Conservation (phyloP, 2,888 invertebrate genomes). For the Caenorhabditis sp. region DNA sequence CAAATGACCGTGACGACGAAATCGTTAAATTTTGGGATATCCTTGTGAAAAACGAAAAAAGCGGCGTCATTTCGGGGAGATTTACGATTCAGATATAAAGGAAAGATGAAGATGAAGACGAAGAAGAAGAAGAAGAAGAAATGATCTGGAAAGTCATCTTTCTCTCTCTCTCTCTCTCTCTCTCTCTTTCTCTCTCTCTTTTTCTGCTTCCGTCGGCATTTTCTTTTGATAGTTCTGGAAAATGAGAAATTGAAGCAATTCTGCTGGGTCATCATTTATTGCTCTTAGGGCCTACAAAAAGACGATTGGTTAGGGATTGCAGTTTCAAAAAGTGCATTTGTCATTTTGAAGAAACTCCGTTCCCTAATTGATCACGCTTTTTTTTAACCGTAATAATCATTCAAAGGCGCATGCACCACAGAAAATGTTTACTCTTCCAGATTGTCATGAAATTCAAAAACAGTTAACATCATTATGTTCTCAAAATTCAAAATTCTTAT, state of each 20-base stretch:
- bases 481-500: too few species aligned
- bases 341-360: too few species aligned
- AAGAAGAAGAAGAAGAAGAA: not conserved
- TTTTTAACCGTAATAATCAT: too few species aligned
- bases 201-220: not conserved
- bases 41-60: conserved; percentile 4
- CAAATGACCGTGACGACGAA: conserved; percentile 39
- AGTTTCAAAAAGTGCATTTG: too few species aligned
- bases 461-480: too few species aligned
- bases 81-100: conserved; percentile 14
- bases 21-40: conserved; percentile 26
- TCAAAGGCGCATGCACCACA: too few species aligned
- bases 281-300: not conserved
- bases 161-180: not conserved
- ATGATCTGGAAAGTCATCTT: not conserved
- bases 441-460: too few species aligned
- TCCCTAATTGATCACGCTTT: too few species aligned
- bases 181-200: not conserved
- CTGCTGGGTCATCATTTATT: not conserved
- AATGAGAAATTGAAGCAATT: too few species aligned
- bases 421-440: too few species aligned
- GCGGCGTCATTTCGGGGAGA: conserved; percentile 11
- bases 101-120: not conserved
- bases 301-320: too few species aligned
- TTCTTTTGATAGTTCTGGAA: too few species aligned